phyloP scores from a whole-genome alignment of 2,797 vertebrate species.

The Pampus argenteus region DNA sequence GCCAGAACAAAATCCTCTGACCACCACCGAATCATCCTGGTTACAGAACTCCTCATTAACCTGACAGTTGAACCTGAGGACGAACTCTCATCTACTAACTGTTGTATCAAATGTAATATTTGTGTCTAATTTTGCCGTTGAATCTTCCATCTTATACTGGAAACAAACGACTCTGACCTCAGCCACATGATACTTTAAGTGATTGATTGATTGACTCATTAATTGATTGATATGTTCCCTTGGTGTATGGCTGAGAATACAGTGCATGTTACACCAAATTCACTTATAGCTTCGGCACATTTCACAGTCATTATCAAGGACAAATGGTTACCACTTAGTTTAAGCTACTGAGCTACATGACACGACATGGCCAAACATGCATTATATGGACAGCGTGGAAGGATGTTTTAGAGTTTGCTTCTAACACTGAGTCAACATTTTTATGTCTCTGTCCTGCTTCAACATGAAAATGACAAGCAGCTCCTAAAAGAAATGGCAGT shows the following conservation, averaged over 20 bases:
- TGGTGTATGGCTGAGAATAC: not conserved
- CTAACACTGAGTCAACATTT: not conserved
- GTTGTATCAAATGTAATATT: not conserved
- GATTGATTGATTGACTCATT: not conserved
- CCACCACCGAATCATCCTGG: not conserved
- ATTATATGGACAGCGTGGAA: not conserved
- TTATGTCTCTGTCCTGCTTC: not conserved
- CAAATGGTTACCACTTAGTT: not conserved
- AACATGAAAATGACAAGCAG: no score
- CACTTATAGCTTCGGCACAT: not conserved
- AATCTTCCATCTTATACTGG: not conserved
- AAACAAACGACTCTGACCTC: not conserved
- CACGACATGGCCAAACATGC: not conserved
- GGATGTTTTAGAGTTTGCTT: not conserved
- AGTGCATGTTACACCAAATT: not conserved
- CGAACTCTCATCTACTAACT: constrained; percentile 6
- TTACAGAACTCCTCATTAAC: constrained; percentile 46
- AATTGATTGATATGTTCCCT: not conserved
- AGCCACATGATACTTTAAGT: not conserved
- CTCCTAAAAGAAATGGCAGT: no score
- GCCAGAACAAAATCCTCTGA: constrained; percentile 5
- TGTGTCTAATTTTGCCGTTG: not conserved
- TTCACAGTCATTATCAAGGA: not conserved
- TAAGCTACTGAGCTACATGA: not conserved
- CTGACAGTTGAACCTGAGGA: constrained; percentile 3